Evolutionary conservation across 2,113 vertebrate species (phyloP).

Genomic region (Eptesicus fuscus): DNA sequence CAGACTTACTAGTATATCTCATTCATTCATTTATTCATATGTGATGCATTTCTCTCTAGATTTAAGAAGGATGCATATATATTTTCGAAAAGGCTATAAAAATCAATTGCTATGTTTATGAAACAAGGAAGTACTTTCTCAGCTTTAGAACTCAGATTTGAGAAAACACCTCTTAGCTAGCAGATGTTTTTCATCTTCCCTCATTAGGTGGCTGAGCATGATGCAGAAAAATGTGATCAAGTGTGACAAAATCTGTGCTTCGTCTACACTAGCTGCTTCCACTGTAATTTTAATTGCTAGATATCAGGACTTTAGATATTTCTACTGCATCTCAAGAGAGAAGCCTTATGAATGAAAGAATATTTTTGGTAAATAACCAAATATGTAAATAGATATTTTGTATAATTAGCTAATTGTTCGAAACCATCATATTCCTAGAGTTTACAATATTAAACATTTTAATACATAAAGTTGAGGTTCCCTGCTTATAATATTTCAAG

Average conservation of each 20-base stretch:
- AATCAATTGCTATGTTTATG: conserved; percentile 36
- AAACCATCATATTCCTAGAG: conserved; percentile 30
- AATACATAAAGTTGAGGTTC: not conserved
- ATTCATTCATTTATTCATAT: conserved; percentile 23
- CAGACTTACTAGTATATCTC: not conserved
- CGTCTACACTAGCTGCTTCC: not conserved
- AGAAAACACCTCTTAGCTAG: not conserved
- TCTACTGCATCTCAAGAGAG: not conserved
- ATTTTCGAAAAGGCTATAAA: conserved; percentile 51
- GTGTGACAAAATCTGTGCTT: not conserved
- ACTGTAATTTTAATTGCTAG: conserved; percentile 36
- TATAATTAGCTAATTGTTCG: conserved; percentile 43
- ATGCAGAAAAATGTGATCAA: not conserved
- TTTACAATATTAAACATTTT: conserved; percentile 19
- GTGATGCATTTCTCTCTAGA: conserved; percentile 47
- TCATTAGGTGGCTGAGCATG: not conserved
- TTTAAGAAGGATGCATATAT: conserved; percentile 40
- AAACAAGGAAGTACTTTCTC: conserved; percentile 9
- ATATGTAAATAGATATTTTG: conserved; percentile 18
- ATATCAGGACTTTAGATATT: conserved; percentile 10
- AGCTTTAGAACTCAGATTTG: not conserved
- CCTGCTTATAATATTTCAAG: not conserved
- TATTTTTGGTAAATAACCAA: not conserved
- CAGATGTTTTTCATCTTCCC: not conserved
- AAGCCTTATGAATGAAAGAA: conserved; percentile 32